Percentiles rank a stretch among this genome's conserved stretches.
phyloP scores from a whole-genome alignment of 35 echinoderm and acorn worm species.

The Nesometra sesokonis region DNA sequence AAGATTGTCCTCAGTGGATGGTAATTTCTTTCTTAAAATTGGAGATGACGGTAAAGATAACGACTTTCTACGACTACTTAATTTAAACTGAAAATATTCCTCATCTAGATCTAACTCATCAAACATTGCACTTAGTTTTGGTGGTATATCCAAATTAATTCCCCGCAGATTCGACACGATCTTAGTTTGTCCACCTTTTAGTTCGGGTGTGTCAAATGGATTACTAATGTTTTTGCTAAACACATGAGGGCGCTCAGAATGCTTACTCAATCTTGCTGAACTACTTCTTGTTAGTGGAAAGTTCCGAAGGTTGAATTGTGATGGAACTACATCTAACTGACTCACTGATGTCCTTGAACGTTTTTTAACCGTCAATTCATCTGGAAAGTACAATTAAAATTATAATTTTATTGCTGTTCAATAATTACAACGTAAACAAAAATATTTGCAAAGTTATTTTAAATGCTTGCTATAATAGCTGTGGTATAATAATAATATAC shows the following conservation, averaged over 20 bases:
- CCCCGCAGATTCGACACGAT: neutral
- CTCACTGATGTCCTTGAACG: neutral
- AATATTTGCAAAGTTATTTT: too few relatives aligned
- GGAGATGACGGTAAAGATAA: neutral
- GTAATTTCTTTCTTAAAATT: neutral
- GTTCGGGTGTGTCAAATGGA: constrained; percentile 6
- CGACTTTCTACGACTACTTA: neutral
- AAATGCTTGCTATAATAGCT: too few relatives aligned
- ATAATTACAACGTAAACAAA: too few relatives aligned
- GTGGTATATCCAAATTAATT: neutral
- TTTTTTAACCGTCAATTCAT: neutral
- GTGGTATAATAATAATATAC: too few relatives aligned
- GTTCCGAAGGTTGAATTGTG: neutral
- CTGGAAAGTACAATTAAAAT: neutral
- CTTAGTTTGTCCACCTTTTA: constrained; percentile 2
- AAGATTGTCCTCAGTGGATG: neutral
- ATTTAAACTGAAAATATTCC: neutral
- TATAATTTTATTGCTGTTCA: too few relatives aligned
- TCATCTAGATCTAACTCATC: neutral
- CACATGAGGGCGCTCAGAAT: neutral
- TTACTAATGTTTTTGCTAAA: neutral
- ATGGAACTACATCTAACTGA: neutral
- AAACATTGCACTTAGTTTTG: neutral
- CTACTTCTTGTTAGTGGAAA: neutral
- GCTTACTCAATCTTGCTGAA: neutral